Conservation (phyloP, 2,888 invertebrate species). For the Polietes domitor region DNA sequence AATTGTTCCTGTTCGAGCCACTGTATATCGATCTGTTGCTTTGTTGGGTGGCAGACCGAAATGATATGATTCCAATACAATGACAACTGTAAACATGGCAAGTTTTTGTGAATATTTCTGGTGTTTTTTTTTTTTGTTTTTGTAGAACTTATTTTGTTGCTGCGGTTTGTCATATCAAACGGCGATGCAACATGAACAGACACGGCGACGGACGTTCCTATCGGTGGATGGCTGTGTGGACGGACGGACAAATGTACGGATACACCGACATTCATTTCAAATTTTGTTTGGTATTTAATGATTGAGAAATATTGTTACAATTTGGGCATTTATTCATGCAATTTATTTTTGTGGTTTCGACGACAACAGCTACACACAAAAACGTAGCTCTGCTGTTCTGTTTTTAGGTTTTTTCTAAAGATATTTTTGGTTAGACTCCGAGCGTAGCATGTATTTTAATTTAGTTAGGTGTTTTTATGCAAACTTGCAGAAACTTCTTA, state of each 20-base stretch:
- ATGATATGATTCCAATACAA: conserved; percentile 62
- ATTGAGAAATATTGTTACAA: conserved; percentile 73
- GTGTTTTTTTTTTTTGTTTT: conserved; percentile 20
- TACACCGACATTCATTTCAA: conserved; percentile 51
- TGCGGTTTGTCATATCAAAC: conserved; percentile 59
- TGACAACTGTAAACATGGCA: conserved; percentile 58
- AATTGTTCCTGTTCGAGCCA: too few relatives aligned
- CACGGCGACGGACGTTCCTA: conserved; percentile 1
- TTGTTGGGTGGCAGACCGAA: conserved; percentile 58
- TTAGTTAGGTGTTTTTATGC: conserved; percentile 5
- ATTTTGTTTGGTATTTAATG: conserved; percentile 60
- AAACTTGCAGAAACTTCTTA: conserved; percentile 4
- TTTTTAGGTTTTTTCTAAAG: conserved; percentile 34
- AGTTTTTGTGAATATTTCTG: conserved; percentile 48
- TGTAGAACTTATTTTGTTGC: conserved; percentile 1
- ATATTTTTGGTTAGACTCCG: conserved; percentile 4
- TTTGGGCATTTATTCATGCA: conserved; percentile 67
- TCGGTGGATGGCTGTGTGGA: conserved; percentile 2
- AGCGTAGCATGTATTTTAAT: conserved; percentile 30
- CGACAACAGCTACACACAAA: conserved; percentile 36
- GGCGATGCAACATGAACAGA: neutral
- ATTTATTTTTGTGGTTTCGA: conserved; percentile 66
- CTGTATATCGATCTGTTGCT: neutral
- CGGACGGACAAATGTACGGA: conserved; percentile 30
- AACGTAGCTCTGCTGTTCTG: conserved; percentile 24